Percentiles rank a stretch among this genome's conserved stretches.
Conservation (phyloP, 2,888 invertebrate genomes). For the Pediacus dermestoides region DNA sequence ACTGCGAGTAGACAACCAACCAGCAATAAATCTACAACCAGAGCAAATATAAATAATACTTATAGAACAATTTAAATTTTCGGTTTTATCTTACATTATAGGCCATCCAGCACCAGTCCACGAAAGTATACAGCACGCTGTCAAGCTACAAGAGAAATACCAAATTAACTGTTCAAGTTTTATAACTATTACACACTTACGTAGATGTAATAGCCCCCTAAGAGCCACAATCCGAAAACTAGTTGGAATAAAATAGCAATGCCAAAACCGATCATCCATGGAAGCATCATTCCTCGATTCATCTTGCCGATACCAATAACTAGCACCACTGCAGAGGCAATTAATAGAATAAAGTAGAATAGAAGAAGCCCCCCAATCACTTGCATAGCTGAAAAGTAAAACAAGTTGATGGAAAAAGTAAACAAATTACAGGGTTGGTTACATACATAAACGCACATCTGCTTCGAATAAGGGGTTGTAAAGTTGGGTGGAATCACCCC, state of each 20-base stretch:
- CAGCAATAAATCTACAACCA: conserved; percentile 78
- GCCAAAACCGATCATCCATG: conserved; percentile 72
- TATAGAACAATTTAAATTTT: background rate
- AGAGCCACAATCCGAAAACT: conserved; percentile 77
- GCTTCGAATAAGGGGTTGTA: conserved; percentile 89
- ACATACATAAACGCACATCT: conserved; percentile 72
- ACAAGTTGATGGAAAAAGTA: conserved; percentile 10
- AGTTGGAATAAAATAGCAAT: conserved; percentile 71
- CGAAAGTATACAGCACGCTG: conserved; percentile 70
- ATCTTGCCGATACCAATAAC: conserved; percentile 63
- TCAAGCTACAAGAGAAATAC: conserved; percentile 65
- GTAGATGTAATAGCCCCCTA: conserved; percentile 88
- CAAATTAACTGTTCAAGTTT: background rate
- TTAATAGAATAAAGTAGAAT: conserved; percentile 55
- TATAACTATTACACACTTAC: conserved; percentile 56
- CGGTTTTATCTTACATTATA: conserved; percentile 69
- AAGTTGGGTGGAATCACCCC: conserved; percentile 86
- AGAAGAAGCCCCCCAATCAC: conserved; percentile 65
- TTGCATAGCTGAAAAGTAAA: conserved; percentile 61
- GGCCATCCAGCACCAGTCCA: conserved; percentile 78
- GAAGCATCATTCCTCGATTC: conserved; percentile 76
- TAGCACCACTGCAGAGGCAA: conserved; percentile 59
- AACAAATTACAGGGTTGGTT: no score
- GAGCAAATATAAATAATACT: conserved; percentile 6
- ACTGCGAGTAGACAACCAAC: conserved; percentile 81